Conservation (phyloP, 2,113 vertebrate genomes). For the Ceyx melanurus region DNA sequence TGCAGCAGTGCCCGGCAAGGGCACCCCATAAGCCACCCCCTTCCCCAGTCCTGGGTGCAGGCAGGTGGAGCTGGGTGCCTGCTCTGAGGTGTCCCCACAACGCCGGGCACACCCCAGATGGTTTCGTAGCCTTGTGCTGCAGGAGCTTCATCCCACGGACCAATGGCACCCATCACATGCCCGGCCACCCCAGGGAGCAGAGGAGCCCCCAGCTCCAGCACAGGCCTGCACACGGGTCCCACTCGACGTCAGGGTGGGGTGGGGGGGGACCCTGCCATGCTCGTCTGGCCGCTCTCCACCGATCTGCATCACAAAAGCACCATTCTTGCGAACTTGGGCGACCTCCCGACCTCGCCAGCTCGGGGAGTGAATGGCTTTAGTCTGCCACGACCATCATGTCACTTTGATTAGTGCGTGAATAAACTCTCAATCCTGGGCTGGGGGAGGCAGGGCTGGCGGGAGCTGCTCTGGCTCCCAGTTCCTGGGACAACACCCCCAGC, state of each 20-base stretch:
- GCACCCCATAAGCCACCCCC: accelerated
- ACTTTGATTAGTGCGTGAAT: conserved; percentile 75
- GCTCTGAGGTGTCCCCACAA: neutral
- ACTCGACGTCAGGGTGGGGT: neutral
- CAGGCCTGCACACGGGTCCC: neutral
- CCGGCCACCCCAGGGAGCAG: accelerated
- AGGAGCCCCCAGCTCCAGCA: neutral
- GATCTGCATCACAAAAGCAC: conserved; percentile 88
- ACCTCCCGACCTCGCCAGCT: conserved; percentile 82
- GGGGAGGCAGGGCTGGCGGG: conserved; percentile 21
- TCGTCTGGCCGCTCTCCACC: conserved; percentile 28
- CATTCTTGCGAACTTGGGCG: conserved; percentile 84
- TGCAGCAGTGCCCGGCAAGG: neutral
- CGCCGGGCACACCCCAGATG: accelerated
- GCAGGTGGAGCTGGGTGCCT: neutral
- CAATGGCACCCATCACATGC: accelerated
- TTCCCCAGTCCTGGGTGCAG: accelerated
- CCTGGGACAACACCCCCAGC: neutral
- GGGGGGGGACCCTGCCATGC: conserved; percentile 1
- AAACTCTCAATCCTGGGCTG: conserved; percentile 68
- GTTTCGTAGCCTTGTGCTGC: accelerated
- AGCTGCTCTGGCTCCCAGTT: neutral
- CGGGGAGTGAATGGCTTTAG: conserved; percentile 85
- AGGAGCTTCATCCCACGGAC: neutral
- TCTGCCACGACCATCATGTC: conserved; percentile 77